Evolutionary conservation across 2,797 vertebrate genomes (phyloP).

Genomic region (Parotocinclus haroldoi): DNA sequence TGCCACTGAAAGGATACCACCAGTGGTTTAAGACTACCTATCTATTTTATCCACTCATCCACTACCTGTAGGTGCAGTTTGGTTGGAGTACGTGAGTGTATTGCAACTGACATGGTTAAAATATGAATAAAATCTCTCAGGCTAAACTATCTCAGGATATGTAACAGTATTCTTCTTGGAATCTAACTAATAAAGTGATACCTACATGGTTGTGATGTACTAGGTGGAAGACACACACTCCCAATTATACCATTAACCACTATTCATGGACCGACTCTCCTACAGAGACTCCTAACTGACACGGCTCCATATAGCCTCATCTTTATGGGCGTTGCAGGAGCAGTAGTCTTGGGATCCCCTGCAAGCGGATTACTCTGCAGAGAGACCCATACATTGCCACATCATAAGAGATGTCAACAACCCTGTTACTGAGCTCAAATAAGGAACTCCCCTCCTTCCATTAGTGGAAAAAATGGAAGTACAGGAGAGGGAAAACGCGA

Average conservation of each 20-base stretch:
- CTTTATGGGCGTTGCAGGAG: conserved; percentile 38
- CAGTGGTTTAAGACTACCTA: too few relatives aligned
- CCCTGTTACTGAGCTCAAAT: conserved; percentile 42
- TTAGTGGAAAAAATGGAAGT: conserved; percentile 36
- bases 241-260: conserved; percentile 46
- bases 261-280: conserved; percentile 36
- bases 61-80: too few relatives aligned
- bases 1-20: too few relatives aligned
- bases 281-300: conserved; percentile 33
- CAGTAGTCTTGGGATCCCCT: conserved; percentile 45
- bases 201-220: conserved; percentile 16
- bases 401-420: conserved; percentile 52
- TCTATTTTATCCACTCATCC: too few relatives aligned
- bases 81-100: too few relatives aligned
- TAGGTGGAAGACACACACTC: conserved; percentile 35
- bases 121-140: too few relatives aligned
- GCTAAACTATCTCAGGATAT: too few relatives aligned
- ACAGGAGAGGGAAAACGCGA: conserved; percentile 8
- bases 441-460: conserved; percentile 38
- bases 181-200: background rate
- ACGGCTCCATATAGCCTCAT: conserved; percentile 31
- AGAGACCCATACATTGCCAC: conserved; percentile 47
- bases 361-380: conserved; percentile 33
- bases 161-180: too few relatives aligned
- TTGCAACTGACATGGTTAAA: too few relatives aligned